Evolutionary conservation across 2,888 invertebrate genomes (phyloP).

Genomic region (Lagria hirta): DNA sequence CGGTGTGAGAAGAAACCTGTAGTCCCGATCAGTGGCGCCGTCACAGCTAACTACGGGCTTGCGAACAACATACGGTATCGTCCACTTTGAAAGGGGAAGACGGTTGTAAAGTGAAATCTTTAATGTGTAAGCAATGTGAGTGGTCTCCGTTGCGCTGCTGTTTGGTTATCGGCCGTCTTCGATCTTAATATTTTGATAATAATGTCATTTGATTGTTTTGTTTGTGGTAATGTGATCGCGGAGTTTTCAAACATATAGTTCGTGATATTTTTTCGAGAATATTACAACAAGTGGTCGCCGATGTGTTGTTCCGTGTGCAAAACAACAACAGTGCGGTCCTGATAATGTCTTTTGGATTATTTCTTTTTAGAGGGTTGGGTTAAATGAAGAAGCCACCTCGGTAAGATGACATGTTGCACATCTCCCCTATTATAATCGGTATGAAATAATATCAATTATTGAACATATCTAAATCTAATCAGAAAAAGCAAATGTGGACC

Average conservation of each 20-base stretch:
- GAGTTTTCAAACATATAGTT: conserved; percentile 10
- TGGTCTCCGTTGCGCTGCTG: conserved; percentile 37
- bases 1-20: conserved; percentile 36
- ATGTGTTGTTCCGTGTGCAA: conserved; percentile 26
- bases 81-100: conserved; percentile 52
- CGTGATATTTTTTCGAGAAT: conserved; percentile 21
- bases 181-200: conserved; percentile 2
- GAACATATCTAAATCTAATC: too few relatives aligned
- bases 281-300: conserved; percentile 39
- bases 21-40: conserved; percentile 50
- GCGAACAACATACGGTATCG: conserved; percentile 44
- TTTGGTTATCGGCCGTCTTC: conserved; percentile 34
- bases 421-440: conserved; percentile 10
- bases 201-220: conserved; percentile 18
- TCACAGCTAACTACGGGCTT: conserved; percentile 40
- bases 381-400: conserved; percentile 48
- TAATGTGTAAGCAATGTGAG: conserved; percentile 46
- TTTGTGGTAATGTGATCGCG: conserved; percentile 21
- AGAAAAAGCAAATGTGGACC: too few relatives aligned
- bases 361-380: conserved; percentile 5
- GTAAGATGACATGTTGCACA: conserved; percentile 37
- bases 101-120: conserved; percentile 54
- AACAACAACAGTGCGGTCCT: conserved; percentile 21
- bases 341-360: conserved; percentile 12
- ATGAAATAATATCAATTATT: too few relatives aligned